phyloP scores from a whole-genome alignment of 2,113 vertebrate species.

The Centropus bengalensis region DNA sequence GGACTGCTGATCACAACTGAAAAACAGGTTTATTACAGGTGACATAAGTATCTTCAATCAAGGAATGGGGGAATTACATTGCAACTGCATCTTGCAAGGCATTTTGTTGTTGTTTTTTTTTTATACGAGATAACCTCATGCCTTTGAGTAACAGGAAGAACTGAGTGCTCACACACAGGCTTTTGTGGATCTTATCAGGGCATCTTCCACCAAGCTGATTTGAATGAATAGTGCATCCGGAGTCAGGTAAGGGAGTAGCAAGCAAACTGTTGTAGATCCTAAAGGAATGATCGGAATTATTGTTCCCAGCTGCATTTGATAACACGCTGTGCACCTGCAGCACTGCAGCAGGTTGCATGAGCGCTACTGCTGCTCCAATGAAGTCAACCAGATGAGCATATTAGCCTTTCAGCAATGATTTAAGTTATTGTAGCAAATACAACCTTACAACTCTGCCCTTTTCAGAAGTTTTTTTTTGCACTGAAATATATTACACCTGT shows the following conservation, averaged over 20 bases:
- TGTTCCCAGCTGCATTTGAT: neutral
- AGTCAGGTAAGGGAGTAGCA: neutral
- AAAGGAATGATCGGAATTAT: neutral
- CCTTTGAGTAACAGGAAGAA: neutral
- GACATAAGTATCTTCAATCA: neutral
- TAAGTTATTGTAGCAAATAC: neutral
- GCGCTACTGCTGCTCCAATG: neutral
- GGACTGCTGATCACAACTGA: neutral
- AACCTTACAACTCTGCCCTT: neutral
- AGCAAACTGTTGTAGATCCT: neutral
- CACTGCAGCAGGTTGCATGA: neutral
- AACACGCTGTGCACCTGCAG: neutral
- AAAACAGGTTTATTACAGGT: neutral
- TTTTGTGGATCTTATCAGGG: neutral
- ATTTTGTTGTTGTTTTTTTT: neutral
- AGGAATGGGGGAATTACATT: neutral
- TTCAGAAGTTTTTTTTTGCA: neutral
- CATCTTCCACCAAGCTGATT: neutral
- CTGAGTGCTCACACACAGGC: fast-evolving
- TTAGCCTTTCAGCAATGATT: neutral
- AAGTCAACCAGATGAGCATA: neutral
- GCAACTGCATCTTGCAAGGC: neutral
- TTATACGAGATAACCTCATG: neutral
- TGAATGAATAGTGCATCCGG: neutral
- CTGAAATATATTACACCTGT: neutral